A percentile compares a stretch with the other conserved stretches of the same genome.
phyloP scores from a whole-genome alignment of 92 coral and sea anemone genomes.

The Epizoanthus fatuus region DNA sequence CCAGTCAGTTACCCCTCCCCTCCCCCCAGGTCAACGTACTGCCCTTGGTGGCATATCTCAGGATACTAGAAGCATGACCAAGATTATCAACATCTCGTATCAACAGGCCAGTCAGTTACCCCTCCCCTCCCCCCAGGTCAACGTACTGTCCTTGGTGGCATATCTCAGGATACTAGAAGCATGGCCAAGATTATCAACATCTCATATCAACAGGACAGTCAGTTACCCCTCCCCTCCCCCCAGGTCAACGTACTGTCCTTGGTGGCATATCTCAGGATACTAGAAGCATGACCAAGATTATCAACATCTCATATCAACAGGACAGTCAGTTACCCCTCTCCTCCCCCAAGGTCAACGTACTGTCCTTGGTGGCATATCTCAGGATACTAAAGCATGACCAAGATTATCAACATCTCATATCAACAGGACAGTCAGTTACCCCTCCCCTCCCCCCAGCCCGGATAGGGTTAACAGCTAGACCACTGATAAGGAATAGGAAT shows the following conservation, averaged over 20 bases:
- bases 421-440: too few relatives aligned
- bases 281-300: slow-evolving; percentile 22
- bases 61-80: slow-evolving; percentile 61
- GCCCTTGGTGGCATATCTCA: slow-evolving; percentile 88
- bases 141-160: slow-evolving; percentile 88
- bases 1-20: too few relatives aligned
- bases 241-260: slow-evolving; percentile 82
- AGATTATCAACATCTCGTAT: neutral
- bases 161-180: slow-evolving; percentile 80
- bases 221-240: too few relatives aligned
- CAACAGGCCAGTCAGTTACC: too few relatives aligned
- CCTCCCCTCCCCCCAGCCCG: too few relatives aligned
- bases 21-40: slow-evolving; percentile 70
- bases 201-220: too few relatives aligned
- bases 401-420: neutral
- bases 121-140: slow-evolving; percentile 37
- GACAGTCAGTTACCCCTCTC: too few relatives aligned
- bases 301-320: neutral
- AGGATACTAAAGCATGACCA: slow-evolving; percentile 69
- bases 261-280: slow-evolving; percentile 90
- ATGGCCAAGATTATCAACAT: slow-evolving; percentile 1
- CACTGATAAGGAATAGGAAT: too few relatives aligned
- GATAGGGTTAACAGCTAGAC: too few relatives aligned
- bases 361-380: slow-evolving; percentile 88
- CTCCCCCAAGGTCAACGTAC: slow-evolving; percentile 63